phyloP scores from a whole-genome alignment of 2,113 vertebrate species.

The Amblyopsis rosae region DNA sequence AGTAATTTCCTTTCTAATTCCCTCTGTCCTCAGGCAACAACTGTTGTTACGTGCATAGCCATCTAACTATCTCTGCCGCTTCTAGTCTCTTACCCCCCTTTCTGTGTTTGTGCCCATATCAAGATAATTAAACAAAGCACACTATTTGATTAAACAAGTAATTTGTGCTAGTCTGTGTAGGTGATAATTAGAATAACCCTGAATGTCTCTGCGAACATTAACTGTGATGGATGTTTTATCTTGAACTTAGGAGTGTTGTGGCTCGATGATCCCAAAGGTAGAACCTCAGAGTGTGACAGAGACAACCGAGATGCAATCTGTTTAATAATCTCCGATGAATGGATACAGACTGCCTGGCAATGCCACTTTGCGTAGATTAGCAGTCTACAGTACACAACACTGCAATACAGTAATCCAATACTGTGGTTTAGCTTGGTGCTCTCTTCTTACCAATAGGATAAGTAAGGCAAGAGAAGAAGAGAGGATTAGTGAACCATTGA shows the following conservation, averaged over 20 bases:
- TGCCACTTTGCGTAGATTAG: constrained; percentile 36
- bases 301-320: constrained; percentile 32
- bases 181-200: constrained; percentile 71
- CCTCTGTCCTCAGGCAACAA: constrained; percentile 70
- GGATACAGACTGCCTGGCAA: constrained; percentile 28
- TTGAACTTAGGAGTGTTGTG: constrained; percentile 47
- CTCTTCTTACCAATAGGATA: constrained; percentile 26
- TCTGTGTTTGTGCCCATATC: constrained; percentile 59
- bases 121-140: constrained; percentile 77
- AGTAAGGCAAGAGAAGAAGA: constrained; percentile 29
- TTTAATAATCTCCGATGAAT: constrained; percentile 53
- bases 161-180: constrained; percentile 75
- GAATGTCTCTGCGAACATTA: constrained; percentile 71
- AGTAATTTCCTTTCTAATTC: constrained; percentile 75
- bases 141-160: constrained; percentile 75
- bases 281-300: constrained; percentile 41
- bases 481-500: constrained; percentile 47
- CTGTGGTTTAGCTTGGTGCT: constrained; percentile 27
- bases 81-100: constrained; percentile 26
- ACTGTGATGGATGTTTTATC: constrained; percentile 66
- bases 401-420: constrained; percentile 33
- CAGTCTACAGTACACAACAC: constrained; percentile 34
- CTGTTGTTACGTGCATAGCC: constrained; percentile 63
- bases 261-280: constrained; percentile 26
- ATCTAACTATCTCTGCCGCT: constrained; percentile 18